Base-by-base conservation (phyloP, 2,113 vertebrate species). In the Toxotes jaculatrix region DNA sequence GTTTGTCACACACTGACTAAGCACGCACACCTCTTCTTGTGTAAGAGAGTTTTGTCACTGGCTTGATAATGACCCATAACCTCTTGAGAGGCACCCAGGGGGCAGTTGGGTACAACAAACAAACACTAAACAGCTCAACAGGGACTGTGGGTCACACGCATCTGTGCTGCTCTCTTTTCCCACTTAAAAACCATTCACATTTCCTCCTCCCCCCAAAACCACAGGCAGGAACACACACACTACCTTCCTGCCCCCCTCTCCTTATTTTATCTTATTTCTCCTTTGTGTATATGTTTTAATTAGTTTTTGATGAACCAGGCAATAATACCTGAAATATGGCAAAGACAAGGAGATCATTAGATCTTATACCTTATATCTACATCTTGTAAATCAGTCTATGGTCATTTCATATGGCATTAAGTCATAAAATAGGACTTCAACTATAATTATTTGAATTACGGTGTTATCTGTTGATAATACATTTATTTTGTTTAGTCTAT, bases 1-100 rank as follows among this genome's bases (percentile, higher is more conserved):
- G 76, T 85, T 85, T 79, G 81, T 84, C 89, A 85, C 83, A 68
- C 74, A n/a, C 75, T 77, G 72, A 43, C 73, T 80, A 83, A 88
- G 64, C 76, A 86, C 56, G 23, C 77, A 85, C 87, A 90, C 86
- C 81, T 89, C 85, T 84, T 13, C 64, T 45, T 67, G 78, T 68
- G 63, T 73, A 70, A 40, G 77, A 82, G 85, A 74, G 38, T 84
- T 84, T 93, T 90, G 85, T 87, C 93, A 92, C 87, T 0, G 31
- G 68, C 85, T 87, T 88, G 92, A 92, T 93, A 94, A 94, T 94
- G 91, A 93, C 89, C 84, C 70, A 82, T 86, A 88, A 87, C 92
- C 88, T 87, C 76, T 83, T 74, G 84, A 61, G 84, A 89, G 71
- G 64, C 68, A 79, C 79, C 57, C 55, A 42, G 88, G 77, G 87